These are phyloP conservation scores for Zaprionus capensis DNA, from an alignment of 1,140 invertebrate genomes.

Conservation along the genomic window DNA sequence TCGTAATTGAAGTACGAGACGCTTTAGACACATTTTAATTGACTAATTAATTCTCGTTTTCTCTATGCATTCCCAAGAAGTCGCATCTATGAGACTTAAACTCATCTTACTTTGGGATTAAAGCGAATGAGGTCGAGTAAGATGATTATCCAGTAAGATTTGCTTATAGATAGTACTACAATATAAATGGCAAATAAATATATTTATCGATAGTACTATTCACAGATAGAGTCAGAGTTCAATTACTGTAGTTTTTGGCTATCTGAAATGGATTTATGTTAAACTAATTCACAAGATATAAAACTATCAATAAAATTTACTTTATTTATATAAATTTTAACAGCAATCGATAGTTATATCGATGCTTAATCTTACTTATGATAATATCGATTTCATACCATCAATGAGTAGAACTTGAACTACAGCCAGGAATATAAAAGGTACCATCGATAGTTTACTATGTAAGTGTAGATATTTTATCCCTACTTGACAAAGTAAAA, in stretches of 20 bases:
- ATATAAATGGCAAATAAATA: background rate
- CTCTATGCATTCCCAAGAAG: background rate
- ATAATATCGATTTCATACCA: background rate
- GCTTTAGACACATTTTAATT: constrained; percentile 69
- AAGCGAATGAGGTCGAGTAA: background rate
- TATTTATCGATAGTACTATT: background rate
- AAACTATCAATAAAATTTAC: background rate
- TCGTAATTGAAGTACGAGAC: constrained; percentile 71
- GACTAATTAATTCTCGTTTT: constrained; percentile 52
- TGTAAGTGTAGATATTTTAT: background rate
- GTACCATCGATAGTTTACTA: too few species aligned
- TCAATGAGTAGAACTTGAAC: too few species aligned
- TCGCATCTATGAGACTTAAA: background rate
- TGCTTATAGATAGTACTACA: background rate
- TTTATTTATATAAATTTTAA: background rate
- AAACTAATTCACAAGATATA: too few species aligned
- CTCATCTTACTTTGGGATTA: background rate
- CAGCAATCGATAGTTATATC: background rate
- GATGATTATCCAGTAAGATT: background rate
- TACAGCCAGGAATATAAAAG: too few species aligned
- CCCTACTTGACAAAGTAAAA: background rate
- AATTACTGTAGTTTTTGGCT: too few species aligned
- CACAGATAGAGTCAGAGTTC: background rate
- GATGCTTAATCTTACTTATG: background rate
- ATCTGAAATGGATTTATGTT: background rate